Evolutionary conservation across 1,140 invertebrate species (phyloP), one percentile per base, ranked within the genome.

Genomic region (Hestina assimilis): DNA sequence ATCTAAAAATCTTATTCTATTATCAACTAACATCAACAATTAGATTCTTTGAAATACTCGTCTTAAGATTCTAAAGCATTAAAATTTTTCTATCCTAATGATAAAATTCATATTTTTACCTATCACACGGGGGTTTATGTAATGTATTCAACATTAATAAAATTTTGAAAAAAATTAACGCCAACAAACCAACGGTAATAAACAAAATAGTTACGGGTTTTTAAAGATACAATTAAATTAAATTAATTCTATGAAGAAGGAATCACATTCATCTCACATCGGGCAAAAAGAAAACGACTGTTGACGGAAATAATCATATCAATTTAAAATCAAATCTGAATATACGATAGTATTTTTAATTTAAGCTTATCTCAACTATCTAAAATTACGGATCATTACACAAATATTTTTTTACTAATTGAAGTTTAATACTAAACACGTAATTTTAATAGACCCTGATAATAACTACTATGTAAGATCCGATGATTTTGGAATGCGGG

Each of bases 401-500:
- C 43, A 55, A 14, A 45, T 38, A 29, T 43, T 50, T 26, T 23
- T 66, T 63, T 46, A 57, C 67, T 81, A 75, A 72, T 78, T 72
- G 68, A 78, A 67, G 66, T 62, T 63, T 62, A 55, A 52, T 35
- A 63, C 73, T 77, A 71, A 72, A 71, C 60, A 72, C 62, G 59
- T 74, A 72, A 75, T 58, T 42, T 71, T 73, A 69, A 73, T 72
- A 72, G 73, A 83, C 79, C 79, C 79, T 83, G 79, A 83, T 79
- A 71, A 70, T 64, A 75, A 66, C 75, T 80, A 79, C 67, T 60
- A 50, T 66, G 62, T 68, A 69, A 64, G 59, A 64, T 59, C 59
- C 54, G 40, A 64, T 42, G 38, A 38, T 42, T 42, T 24, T 29
- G 23, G 38, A 58, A 12, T 42, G 6, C 33, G 33, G 23, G 42